Evolutionary conservation across 2,797 vertebrate genomes (phyloP).

Genomic region (Artibeus jamaicensis): DNA sequence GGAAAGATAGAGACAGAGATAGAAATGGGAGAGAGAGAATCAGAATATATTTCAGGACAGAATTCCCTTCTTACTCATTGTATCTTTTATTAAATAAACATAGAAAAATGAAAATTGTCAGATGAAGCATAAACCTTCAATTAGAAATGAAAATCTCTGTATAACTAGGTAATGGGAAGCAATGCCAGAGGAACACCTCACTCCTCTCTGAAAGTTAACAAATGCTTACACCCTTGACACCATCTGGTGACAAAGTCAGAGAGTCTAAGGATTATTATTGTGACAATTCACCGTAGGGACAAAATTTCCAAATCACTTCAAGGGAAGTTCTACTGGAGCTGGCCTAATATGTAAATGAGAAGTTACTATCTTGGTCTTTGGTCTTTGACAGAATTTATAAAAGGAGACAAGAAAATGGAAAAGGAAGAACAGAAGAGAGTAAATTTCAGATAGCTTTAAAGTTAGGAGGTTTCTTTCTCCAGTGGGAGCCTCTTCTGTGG

Average conservation of each 20-base stretch:
- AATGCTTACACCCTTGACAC: neutral
- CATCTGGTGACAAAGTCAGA: neutral
- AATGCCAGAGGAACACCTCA: neutral
- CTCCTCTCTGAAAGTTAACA: neutral
- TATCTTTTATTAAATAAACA: neutral
- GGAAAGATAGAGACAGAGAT: neutral
- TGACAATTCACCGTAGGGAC: neutral
- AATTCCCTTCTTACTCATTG: neutral
- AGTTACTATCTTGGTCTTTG: neutral
- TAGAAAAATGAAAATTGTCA: neutral
- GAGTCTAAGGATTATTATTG: neutral
- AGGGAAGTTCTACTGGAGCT: neutral
- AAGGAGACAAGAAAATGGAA: neutral
- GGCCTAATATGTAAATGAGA: neutral
- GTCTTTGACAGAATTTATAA: neutral
- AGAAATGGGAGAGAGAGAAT: neutral
- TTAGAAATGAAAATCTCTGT: neutral
- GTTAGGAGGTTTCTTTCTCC: neutral
- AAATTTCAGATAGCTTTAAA: neutral
- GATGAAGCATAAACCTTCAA: neutral
- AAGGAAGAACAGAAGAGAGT: neutral
- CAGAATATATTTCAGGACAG: neutral
- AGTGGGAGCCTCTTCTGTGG: neutral
- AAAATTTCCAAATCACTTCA: neutral
- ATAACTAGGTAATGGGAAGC: neutral